These are phyloP conservation scores for Polyommatus iphigenia DNA, from an alignment of 2,888 invertebrate genomes.

Conservation along the genomic window DNA sequence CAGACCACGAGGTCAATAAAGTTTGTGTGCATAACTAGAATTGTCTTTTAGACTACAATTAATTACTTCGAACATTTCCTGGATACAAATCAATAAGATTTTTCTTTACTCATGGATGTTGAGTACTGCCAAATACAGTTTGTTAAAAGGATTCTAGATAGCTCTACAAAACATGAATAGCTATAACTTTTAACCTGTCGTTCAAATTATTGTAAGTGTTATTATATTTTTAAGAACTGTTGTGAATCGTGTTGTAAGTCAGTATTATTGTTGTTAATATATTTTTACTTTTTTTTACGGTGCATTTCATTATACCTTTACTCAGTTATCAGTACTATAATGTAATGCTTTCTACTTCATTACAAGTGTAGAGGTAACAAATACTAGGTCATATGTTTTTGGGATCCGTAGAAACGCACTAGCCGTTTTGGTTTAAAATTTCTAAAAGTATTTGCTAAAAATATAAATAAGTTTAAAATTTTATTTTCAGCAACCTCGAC, in stretches of 20 bases:
- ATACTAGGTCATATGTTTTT: no score
- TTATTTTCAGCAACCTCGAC: no score
- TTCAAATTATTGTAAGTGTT: constrained; percentile 34
- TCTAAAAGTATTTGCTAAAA: no score
- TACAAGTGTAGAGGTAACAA: no score
- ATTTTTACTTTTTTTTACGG: constrained; percentile 32
- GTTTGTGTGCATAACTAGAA: neutral
- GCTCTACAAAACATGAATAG: neutral
- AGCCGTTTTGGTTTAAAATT: no score
- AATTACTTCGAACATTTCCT: neutral
- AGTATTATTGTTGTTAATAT: constrained; percentile 37
- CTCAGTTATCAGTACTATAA: no score
- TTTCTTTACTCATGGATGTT: no score
- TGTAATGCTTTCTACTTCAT: no score
- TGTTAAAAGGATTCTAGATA: no score
- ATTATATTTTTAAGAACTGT: constrained; percentile 37
- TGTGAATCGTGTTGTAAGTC: constrained; percentile 36
- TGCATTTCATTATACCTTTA: constrained; percentile 25
- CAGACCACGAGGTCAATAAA: neutral
- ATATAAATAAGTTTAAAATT: no score
- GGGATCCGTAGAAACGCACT: no score
- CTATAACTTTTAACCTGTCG: neutral
- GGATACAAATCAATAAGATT: neutral
- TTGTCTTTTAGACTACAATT: neutral
- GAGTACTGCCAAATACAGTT: no score